Evolutionary conservation across 2,797 vertebrate genomes (phyloP).

Genomic region (Gallinago stenura): DNA sequence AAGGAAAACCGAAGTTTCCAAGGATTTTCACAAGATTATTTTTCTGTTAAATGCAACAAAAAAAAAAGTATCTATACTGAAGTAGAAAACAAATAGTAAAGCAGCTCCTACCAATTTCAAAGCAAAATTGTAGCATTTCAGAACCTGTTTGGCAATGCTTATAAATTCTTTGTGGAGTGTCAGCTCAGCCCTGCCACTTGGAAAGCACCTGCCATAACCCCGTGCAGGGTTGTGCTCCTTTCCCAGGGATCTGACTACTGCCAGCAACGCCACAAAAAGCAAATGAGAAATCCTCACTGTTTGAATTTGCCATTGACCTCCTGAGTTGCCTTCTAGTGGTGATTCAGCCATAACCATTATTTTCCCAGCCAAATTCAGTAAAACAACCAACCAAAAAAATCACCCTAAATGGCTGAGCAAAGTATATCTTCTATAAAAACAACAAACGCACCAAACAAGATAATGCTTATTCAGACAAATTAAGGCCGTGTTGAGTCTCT

Average conservation of each 20-base stretch:
- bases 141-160: neutral
- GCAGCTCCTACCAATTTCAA: neutral
- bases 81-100: neutral
- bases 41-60: neutral
- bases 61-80: neutral
- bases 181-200: neutral
- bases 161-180: neutral
- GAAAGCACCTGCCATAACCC: neutral
- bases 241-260: constrained; percentile 32
- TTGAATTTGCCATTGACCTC: neutral
- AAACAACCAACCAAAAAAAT: neutral
- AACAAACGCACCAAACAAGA: neutral
- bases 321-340: constrained; percentile 10
- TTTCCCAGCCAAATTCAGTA: constrained; percentile 17
- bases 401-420: constrained; percentile 2
- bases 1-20: neutral
- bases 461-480: constrained; percentile 23
- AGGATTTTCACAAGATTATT: neutral
- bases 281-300: neutral
- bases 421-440: constrained; percentile 53
- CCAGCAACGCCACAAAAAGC: constrained; percentile 32
- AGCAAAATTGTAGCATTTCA: neutral
- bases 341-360: constrained; percentile 8
- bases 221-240: neutral
- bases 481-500: neutral